Conservation (phyloP, 2,113 vertebrate genomes). For the Ctenodactylus gundi region DNA sequence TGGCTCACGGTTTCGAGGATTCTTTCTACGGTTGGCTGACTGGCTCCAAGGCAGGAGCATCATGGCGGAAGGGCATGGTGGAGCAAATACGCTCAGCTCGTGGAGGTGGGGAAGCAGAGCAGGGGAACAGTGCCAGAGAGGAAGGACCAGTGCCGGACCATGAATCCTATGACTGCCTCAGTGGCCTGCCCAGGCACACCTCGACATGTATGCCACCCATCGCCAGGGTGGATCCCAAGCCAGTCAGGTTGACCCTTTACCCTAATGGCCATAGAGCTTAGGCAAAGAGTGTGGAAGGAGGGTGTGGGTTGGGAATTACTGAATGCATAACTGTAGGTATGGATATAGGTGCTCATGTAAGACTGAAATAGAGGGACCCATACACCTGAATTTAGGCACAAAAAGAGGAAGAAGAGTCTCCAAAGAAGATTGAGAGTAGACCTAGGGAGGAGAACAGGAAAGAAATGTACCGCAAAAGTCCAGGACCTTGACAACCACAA, state of each 20-base stretch:
- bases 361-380: neutral
- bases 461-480: rapidly evolving
- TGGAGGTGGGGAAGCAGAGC: neutral
- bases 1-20: neutral
- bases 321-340: rapidly evolving
- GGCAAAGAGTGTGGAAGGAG: too few species aligned
- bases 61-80: neutral
- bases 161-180: too few species aligned
- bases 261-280: too few species aligned
- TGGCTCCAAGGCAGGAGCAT: neutral
- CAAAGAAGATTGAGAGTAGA: neutral
- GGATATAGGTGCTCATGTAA: neutral
- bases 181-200: too few species aligned
- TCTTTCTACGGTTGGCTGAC: neutral
- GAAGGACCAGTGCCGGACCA: neutral
- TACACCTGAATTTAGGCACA: neutral
- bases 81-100: neutral
- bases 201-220: too few species aligned
- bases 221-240: too few species aligned
- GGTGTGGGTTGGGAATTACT: neutral
- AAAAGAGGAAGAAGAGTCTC: neutral
- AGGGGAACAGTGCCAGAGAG: neutral
- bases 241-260: too few species aligned
- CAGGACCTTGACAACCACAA: rapidly evolving
- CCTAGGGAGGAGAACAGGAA: neutral